These are phyloP conservation scores for Drosophila rubida DNA, from an alignment of 2,888 invertebrate species.

Conservation along the genomic window DNA sequence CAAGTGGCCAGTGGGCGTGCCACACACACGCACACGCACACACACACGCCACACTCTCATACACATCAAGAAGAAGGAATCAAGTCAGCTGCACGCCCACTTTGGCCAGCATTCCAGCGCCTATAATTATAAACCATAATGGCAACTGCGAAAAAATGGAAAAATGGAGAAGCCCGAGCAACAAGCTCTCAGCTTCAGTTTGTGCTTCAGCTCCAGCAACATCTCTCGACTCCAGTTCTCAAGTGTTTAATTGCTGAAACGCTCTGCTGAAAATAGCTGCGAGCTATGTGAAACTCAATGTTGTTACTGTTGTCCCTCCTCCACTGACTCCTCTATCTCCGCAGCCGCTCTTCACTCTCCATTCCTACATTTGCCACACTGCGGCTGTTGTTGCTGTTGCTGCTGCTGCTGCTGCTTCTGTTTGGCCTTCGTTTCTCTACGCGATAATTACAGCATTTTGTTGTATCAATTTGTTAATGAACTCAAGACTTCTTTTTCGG, in stretches of 20 bases:
- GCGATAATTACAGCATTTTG: slow-evolving; percentile 81
- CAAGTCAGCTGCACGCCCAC: slow-evolving; percentile 60
- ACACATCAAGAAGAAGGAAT: slow-evolving; percentile 5
- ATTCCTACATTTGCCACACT: slow-evolving; percentile 6
- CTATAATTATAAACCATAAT: slow-evolving; percentile 77
- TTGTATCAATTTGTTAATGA: slow-evolving; percentile 82
- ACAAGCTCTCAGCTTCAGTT: slow-evolving; percentile 5
- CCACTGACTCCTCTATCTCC: not conserved
- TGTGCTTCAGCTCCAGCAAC: slow-evolving; percentile 19
- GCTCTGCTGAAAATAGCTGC: slow-evolving; percentile 76
- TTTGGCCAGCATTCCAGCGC: slow-evolving; percentile 66
- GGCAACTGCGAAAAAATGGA: slow-evolving; percentile 62
- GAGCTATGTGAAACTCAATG: slow-evolving; percentile 61
- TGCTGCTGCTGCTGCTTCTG: slow-evolving; percentile 46
- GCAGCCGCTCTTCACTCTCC: not conserved
- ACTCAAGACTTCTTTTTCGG: slow-evolving; percentile 52
- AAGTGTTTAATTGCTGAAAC: slow-evolving; percentile 76
- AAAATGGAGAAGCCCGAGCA: not conserved
- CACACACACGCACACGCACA: slow-evolving; percentile 19
- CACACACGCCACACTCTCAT: not conserved
- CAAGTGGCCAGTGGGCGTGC: slow-evolving; percentile 54
- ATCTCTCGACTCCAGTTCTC: slow-evolving; percentile 41
- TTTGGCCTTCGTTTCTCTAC: slow-evolving; percentile 59
- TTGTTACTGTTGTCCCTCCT: slow-evolving; percentile 6
- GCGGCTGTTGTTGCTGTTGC: too few relatives aligned